Base-by-base conservation (phyloP, 1,140 invertebrate genomes). In the Acromyrmex heyeri region DNA sequence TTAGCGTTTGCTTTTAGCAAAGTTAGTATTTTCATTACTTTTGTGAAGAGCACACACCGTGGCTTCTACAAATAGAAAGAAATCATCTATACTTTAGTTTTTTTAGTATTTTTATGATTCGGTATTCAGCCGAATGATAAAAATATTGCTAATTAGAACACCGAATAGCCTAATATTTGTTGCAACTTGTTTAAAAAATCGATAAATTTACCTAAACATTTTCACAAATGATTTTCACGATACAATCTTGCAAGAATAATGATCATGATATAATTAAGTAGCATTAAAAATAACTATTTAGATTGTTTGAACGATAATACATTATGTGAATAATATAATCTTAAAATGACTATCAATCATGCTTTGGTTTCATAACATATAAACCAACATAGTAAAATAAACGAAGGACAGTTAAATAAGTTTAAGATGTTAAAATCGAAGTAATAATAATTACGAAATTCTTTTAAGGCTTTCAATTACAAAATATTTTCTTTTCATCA, bases 321-420 rank as follows among this genome's bases (percentile, higher is more conserved):
- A 14, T 44, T 30, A 21, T 38, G 24, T 38, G 21, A 64, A 50
- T 53, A 55, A 67, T 67, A 69, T 69, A 79, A 78, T 76, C 18
- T 79, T 67, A 67, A 82, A 44, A 73, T 44, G 50, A 70, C 21
- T 69, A 69, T 79, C 48, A 69, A 24, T 12, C 30, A 69, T 44
- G 34, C 18, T 82, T 70, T 59, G 2, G 10, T 57, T 81, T 70
- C 14, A 3, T 27, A 27, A 18, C 4, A 27, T 24, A 14, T 34
- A 48, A 73, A 82, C 14, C 38, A 30, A 38, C 10, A 67, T 1
- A 57, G 34, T 27, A 27, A 6, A 44, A n/a, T 72, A 82, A 48
- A 59, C 24, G 7, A 61, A 14, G 6, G 78, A 53, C 78, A 73
- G 65, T 81, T 30, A 44, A 8, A 57, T 44, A n/a, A 48, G 16